These are phyloP conservation scores for Hippocampus guttulatus DNA, from an alignment of 2,113 vertebrate species.

Conservation along the genomic window DNA sequence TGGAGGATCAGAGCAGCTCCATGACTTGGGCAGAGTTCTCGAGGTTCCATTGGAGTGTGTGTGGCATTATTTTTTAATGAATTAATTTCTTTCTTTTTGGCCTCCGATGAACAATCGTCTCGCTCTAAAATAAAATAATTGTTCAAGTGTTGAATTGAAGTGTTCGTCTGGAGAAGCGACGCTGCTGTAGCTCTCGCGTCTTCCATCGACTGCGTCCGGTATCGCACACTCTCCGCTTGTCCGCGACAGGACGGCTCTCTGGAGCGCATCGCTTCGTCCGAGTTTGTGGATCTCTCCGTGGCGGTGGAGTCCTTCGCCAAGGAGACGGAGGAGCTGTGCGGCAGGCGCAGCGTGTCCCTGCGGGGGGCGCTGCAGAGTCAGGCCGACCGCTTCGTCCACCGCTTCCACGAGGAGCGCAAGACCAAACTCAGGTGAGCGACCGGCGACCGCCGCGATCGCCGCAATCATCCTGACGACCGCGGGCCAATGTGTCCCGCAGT, in stretches of 20 bases:
- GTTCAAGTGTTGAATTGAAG: no score
- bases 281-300: conserved; percentile 89
- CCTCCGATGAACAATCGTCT: no score
- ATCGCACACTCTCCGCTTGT: neutral
- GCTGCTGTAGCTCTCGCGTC: neutral
- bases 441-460: neutral
- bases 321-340: conserved; percentile 86
- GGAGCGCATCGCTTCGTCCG: conserved; percentile 87
- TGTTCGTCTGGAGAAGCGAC: no score
- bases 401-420: conserved; percentile 96
- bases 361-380: conserved; percentile 94
- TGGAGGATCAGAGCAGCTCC: no score
- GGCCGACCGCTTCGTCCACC: conserved; percentile 92
- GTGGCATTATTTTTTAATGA: no score
- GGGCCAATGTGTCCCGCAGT: conserved; percentile 55
- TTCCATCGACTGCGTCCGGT: neutral
- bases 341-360: conserved; percentile 85
- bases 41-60: no score
- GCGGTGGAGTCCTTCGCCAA: conserved; percentile 86
- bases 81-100: no score
- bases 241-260: conserved; percentile 85
- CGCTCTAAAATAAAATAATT: no score
- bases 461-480: neutral
- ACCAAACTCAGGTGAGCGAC: conserved; percentile 86
- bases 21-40: no score